Evolutionary conservation across 2,888 invertebrate species (phyloP), one percentile per base, ranked within the genome.

Genomic region (Orthonychiurus folsomi): DNA sequence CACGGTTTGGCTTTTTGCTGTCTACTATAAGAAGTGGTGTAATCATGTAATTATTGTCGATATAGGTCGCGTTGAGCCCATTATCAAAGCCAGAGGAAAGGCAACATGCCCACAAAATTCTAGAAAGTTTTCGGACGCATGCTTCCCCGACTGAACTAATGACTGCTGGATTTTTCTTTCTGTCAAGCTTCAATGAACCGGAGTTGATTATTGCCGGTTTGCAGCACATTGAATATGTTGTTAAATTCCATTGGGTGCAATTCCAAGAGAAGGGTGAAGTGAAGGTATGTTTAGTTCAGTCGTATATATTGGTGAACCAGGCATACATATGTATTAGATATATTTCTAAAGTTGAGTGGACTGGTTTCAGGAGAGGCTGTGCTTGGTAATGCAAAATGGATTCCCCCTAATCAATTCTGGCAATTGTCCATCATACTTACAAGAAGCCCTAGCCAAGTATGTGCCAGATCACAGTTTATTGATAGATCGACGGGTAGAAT

Each of bases 181-280:
- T 72, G 3, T 59, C 67, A 0, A 53, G 53, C 2, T 62, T 61
- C 18, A 1, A 27, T 2, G 68, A 69, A 23, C 50, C 61, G 5
- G 26, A 63, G 5, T 60, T 72, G n/a, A 64, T 68, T 2, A 50
- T 62, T 28, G 52, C 68, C 12, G 95, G 94, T 0, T 80, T 95
- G 0, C 93, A 94, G 74, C 79, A 95, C 0, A 87, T 96, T 83
- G 94, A 95, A 76, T 88, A 94, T 75, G 89, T 89, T 60, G 88
- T 94, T 27, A 94, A 92, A 79, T 93, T 90, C 75, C 83, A 89
- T 64, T 95, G 94, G 95, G 89, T 89, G 64, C 86, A 87, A 73
- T 89, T 94, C 74, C 52, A 65, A 18, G 64, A 64, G 18, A 56
- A 65, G 18, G 64, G 61, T 1, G 20, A 58, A 25, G 58, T 68